phyloP scores from a whole-genome alignment of 1,140 invertebrate species.

The Metaphire vulgaris region DNA sequence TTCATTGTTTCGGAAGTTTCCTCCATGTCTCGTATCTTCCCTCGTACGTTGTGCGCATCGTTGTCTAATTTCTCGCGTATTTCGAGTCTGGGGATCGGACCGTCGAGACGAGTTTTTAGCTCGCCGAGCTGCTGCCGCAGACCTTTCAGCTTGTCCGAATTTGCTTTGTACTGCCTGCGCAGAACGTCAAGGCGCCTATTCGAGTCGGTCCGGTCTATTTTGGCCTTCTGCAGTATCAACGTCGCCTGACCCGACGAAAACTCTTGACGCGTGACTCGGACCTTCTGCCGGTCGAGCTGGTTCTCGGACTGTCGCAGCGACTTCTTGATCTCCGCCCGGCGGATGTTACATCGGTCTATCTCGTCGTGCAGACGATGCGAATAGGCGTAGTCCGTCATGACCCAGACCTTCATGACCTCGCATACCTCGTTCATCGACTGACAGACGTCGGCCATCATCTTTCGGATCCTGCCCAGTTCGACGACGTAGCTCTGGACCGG shows the following conservation, averaged over 20 bases:
- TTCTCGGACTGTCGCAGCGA: not conserved
- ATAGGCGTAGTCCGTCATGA: not conserved
- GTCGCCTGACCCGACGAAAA: not conserved
- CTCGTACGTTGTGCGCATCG: not conserved
- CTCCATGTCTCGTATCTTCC: not conserved
- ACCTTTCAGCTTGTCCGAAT: not conserved
- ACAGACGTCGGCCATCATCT: not conserved
- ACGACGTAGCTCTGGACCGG: not conserved
- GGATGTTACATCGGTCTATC: not conserved
- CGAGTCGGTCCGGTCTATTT: not conserved
- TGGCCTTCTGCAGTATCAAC: not conserved
- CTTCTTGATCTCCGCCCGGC: not conserved
- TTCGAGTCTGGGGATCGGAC: not conserved
- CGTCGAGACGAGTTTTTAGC: not conserved
- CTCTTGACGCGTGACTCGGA: not conserved
- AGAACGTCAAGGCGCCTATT: not conserved
- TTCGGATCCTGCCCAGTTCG: not conserved
- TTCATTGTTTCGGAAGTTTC: not conserved
- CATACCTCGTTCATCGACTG: not conserved
- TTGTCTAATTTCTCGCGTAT: not conserved
- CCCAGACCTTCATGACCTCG: not conserved
- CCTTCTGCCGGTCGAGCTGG: not conserved
- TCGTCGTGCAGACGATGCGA: not conserved
- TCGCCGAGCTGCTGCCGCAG: not conserved
- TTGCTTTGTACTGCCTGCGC: not conserved